Base-by-base conservation (phyloP, 1,140 invertebrate genomes). In the Drepana arcuata region DNA sequence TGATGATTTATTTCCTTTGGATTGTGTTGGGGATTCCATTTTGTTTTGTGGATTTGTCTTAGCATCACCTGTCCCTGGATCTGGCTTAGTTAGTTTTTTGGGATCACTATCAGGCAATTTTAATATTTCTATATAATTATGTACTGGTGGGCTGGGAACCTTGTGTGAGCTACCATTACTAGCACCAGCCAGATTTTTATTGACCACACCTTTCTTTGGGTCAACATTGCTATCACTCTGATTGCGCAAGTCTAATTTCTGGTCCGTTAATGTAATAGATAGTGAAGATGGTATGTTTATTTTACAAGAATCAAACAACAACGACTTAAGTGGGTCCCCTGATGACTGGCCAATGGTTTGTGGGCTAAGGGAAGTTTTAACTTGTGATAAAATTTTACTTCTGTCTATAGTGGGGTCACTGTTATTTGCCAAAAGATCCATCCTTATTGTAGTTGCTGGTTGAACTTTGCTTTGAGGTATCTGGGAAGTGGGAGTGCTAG, bases 91-190 rank as follows among this genome's bases (percentile, higher is more conserved):
- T 44, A 31, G 10, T 48, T 74, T 74, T 53, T 74, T 82, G 14
- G 61, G 24, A 35, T 72, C 80, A 31, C 49, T 64, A 36, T 87
- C 86, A 15, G 85, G 85, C 25, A 88, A 53, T 66, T 88, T 87
- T 35, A 87, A 59, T 34, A 88, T 88, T 74, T 87, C 86, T 35
- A 87, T 86, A 48, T 83, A 86, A 58, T 87, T 87, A 57, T 87
- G 84, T 7, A 87, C 85, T 16, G 85, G 85, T 16, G 85, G 83
- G 46, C 71, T 73, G 31, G 77, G 81, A n/a, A 68, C 64, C 52
- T 82, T 74, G 50, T 82, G 73, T n/a, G 56, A 26, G 18, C 49
- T 43, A 28, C 14, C 33, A 50, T 43, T 69, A 52, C 37, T 67
- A 28, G 53, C 60, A 41, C 43, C 51, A 35, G 59, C 23, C 14